These are phyloP conservation scores for Drosophila aff. DNA, from an alignment of 1,140 invertebrate species.

Conservation along the genomic window DNA sequence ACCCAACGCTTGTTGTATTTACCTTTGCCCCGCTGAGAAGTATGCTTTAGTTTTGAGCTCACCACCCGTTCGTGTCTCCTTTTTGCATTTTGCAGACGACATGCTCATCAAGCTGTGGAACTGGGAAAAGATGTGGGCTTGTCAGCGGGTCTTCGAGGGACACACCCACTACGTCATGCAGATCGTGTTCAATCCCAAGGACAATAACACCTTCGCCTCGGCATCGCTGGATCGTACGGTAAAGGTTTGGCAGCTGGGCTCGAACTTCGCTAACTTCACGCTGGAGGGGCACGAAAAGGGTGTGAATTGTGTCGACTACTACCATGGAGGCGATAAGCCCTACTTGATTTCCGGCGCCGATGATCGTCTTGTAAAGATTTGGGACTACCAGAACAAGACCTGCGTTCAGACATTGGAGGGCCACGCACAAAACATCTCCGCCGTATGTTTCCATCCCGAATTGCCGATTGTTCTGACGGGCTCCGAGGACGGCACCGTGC, in stretches of 20 bases:
- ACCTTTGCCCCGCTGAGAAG: constrained; percentile 27
- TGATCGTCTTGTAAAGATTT: constrained; percentile 98
- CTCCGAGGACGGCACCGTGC: constrained; percentile 98
- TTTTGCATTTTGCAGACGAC: constrained; percentile 88
- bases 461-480: constrained; percentile 98
- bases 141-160: constrained; percentile 98
- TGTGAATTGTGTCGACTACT: constrained; percentile 99
- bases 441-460: constrained; percentile 98
- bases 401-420: constrained; percentile 99
- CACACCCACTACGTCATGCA: constrained; percentile 99
- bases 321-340: constrained; percentile 99
- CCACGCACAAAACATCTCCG: constrained; percentile 98
- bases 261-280: constrained; percentile 98
- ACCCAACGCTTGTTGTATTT: constrained; percentile 16
- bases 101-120: constrained; percentile 99
- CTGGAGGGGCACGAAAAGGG: constrained; percentile 99
- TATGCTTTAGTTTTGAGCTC: constrained; percentile 17
- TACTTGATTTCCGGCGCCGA: constrained; percentile 99
- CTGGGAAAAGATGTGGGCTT: constrained; percentile 99
- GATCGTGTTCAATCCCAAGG: constrained; percentile 99
- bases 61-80: background rate
- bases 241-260: constrained; percentile 99
- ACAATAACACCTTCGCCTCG: constrained; percentile 99
- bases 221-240: constrained; percentile 98
- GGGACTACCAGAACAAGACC: constrained; percentile 99